These are phyloP conservation scores for Oryzias javanicus DNA, from an alignment of 2,113 vertebrate species.

Conservation along the genomic window DNA sequence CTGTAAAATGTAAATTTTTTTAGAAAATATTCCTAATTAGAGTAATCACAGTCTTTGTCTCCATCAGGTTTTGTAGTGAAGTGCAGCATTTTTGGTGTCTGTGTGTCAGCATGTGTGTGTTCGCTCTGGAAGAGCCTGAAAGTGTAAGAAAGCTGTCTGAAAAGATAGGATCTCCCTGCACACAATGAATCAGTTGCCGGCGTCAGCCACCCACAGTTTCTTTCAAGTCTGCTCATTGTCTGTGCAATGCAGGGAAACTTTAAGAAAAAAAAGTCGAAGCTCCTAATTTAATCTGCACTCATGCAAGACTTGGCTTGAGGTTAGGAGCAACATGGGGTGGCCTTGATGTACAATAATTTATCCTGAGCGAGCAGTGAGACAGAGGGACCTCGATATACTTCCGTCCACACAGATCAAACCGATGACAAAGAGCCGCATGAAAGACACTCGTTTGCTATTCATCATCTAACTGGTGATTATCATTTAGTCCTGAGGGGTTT, in stretches of 20 bases:
- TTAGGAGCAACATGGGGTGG: constrained; percentile 6
- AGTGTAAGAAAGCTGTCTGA: too few species aligned
- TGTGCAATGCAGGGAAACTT: constrained; percentile 28
- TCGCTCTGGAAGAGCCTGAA: too few species aligned
- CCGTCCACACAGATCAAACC: constrained; percentile 15
- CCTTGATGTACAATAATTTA: not conserved
- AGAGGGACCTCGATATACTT: constrained; percentile 21
- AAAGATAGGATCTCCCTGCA: not conserved
- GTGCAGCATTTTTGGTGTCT: too few species aligned
- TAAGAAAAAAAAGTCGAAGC: constrained; percentile 27
- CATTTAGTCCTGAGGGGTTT: too few species aligned
- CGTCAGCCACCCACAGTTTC: constrained; percentile 18
- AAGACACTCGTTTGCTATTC: not conserved
- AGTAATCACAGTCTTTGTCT: too few species aligned
- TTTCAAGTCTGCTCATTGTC: constrained; percentile 33
- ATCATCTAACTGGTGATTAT: too few species aligned
- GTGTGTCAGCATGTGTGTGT: too few species aligned
- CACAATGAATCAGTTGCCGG: constrained; percentile 11
- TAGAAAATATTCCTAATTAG: too few species aligned
- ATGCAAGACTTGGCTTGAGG: constrained; percentile 43
- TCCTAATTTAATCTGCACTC: constrained; percentile 57
- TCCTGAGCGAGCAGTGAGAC: constrained; percentile 29
- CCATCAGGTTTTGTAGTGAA: too few species aligned
- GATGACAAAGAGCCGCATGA: constrained; percentile 1
- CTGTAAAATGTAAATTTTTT: too few species aligned